These are phyloP conservation scores for Hedya salicella DNA, from an alignment of 2,888 invertebrate species.

Conservation along the genomic window DNA sequence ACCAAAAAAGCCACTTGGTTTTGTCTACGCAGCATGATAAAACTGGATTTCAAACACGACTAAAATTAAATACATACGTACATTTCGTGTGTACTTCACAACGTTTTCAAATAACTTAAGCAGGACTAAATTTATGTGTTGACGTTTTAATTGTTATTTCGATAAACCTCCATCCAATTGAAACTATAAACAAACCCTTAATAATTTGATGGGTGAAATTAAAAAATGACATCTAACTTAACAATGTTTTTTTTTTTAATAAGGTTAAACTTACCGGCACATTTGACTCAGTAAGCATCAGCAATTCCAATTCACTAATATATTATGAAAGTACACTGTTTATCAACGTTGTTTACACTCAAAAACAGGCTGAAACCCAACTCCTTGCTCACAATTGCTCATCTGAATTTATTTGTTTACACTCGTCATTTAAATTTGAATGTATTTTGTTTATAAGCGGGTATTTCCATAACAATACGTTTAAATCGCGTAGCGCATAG, in stretches of 20 bases:
- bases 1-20: too few species aligned
- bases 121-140: too few species aligned
- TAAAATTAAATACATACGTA: too few species aligned
- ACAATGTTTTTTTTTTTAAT: background rate
- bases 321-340: background rate
- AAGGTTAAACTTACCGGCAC: constrained; percentile 18
- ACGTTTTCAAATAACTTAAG: too few species aligned
- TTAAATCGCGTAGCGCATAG: constrained; percentile 13
- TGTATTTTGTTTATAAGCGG: background rate
- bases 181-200: too few species aligned
- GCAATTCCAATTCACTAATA: constrained; percentile 18
- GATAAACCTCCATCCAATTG: too few species aligned
- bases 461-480: constrained; percentile 1
- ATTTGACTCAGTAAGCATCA: constrained; percentile 1
- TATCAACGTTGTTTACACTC: background rate
- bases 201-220: too few species aligned
- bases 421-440: background rate
- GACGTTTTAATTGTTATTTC: too few species aligned
- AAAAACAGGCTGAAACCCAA: background rate
- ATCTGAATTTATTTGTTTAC: background rate
- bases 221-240: too few species aligned
- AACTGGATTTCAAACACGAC: too few species aligned
- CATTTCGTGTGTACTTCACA: too few species aligned
- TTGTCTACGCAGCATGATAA: too few species aligned
- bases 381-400: background rate